Base-by-base conservation (phyloP, 2,797 vertebrate species). In the Erithacus rubecula region DNA sequence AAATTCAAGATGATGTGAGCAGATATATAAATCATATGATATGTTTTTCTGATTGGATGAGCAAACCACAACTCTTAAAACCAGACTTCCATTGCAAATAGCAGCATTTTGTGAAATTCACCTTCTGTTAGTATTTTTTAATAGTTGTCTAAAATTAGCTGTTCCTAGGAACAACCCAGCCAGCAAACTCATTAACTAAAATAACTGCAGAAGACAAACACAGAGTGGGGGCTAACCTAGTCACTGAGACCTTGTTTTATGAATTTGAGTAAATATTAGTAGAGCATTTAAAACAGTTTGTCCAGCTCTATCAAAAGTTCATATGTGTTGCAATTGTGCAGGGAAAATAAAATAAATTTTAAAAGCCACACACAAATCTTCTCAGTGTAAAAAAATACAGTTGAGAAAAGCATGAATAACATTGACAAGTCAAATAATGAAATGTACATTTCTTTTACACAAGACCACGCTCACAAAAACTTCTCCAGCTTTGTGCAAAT, bases 101-200 rank as follows among this genome's bases (percentile, higher is more conserved):
- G 77, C 83, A 90, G 27, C 46, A 64, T 92, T 96, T 95, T 95
- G 80, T 89, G 81, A 95, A 96, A 95, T 93, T 94, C 77, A 96
- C 94, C 94, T 95, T 96, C 93, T 96, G 93, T 95, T 90, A 84
- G 85, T 84, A 90, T 84, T 93, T 96, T 94, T 91, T 95, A 96
- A 90, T 96, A 92, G 90, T 94, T 91, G 53, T 56, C 86, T 96
- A 96, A 96, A 96, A 94, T 95, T 93, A 96, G 86, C 92, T 87
- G 52, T 87, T 95, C 44, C 24, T 27, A 82, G 64, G 64, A 95
- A 86, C 80, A 92, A 49, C 70, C 77, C 83, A 96, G 94, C 26
- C 94, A 95, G 88, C 49, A 95, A 84, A 89, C 32, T 63, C 94
- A 95, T 95, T 95, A 93, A 84, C 86, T 82, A 95, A 93, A 95